phyloP scores from a whole-genome alignment of 2,113 vertebrate species.

The Otis tarda region DNA sequence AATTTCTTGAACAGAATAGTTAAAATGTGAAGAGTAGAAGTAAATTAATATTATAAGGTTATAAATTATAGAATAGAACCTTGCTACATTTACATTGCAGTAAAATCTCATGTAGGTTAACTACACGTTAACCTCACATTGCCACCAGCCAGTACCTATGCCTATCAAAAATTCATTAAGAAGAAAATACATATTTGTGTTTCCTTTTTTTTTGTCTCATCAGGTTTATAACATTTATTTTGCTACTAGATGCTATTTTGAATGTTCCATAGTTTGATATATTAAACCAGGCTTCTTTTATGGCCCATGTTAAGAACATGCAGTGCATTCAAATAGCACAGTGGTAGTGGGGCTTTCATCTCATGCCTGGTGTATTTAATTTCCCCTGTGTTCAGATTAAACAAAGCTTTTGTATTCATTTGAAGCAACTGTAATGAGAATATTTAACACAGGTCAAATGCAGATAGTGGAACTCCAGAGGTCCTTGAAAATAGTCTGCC shows the following conservation, averaged over 20 bases:
- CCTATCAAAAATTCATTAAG: constrained; percentile 3
- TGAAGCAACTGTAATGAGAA: constrained; percentile 78
- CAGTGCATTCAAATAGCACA: constrained; percentile 48
- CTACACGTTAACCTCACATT: background rate
- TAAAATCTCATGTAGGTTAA: background rate
- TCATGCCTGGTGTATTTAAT: constrained; percentile 60
- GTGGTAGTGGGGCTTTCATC: constrained; percentile 66
- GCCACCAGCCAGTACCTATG: background rate
- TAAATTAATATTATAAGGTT: background rate
- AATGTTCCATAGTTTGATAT: constrained; percentile 41
- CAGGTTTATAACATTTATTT: constrained; percentile 54
- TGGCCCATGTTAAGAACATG: constrained; percentile 38
- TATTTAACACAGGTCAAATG: constrained; percentile 80
- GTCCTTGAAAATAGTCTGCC: constrained; percentile 55
- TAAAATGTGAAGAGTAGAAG: background rate
- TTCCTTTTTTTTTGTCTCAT: constrained; percentile 21
- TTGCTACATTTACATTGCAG: background rate
- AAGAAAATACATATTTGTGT: constrained; percentile 38
- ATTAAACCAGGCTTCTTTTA: constrained; percentile 59
- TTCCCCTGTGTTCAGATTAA: constrained; percentile 76
- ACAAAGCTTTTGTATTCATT: constrained; percentile 77
- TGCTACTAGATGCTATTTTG: constrained; percentile 44
- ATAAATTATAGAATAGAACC: constrained; percentile 23
- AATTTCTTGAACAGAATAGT: background rate
- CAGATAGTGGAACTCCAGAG: constrained; percentile 64